Base-by-base conservation (phyloP, 2,797 vertebrate species). In the Anisognathus igniventris region DNA sequence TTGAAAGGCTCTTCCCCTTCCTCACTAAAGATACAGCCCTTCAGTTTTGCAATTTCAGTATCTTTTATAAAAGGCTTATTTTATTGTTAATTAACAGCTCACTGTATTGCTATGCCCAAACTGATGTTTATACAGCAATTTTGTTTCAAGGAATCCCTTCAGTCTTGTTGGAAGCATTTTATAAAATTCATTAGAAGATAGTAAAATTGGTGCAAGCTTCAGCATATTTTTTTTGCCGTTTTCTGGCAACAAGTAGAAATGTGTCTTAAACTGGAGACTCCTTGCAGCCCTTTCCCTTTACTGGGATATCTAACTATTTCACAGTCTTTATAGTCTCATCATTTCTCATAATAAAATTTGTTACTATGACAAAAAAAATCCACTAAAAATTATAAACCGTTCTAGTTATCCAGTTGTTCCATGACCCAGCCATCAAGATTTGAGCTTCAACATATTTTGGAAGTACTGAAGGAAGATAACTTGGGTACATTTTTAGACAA, bases 401-500 rank as follows among this genome's bases (percentile, higher is more conserved):
- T 75, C 51, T 39, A 57, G 74, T 82, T 92, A 86, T 91, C 70
- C 67, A 85, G 51, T 54, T 91, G 78, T 89, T 93, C 86, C 87
- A 42, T 87, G 53, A 76, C 40, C 74, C 86, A 73, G 71, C 45
- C 56, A 91, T 79, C 89, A 87, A 76, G 89, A 91, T 89, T 53
- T 45, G 79, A 91, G 45, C 61, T 77, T 92, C 72, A 65, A 58
- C 37, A 33, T 91, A 77, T 86, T 94, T 86, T 92, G 72, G 72
- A 93, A 88, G 65, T 30, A 91, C 30, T 54, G 35, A 92, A 74
- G 2, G 0, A 82, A 90, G 92, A 90, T 68, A 89, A 92, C 8
- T 47, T 50, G 45, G 42, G 61, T 62, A 80, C 62, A 54, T 88
- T 96, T 96, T 96, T 80, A 91, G 85, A 89, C 48, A 86, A 91